Base-by-base conservation (phyloP, 2,888 invertebrate species). In the Xylocampa areola region DNA sequence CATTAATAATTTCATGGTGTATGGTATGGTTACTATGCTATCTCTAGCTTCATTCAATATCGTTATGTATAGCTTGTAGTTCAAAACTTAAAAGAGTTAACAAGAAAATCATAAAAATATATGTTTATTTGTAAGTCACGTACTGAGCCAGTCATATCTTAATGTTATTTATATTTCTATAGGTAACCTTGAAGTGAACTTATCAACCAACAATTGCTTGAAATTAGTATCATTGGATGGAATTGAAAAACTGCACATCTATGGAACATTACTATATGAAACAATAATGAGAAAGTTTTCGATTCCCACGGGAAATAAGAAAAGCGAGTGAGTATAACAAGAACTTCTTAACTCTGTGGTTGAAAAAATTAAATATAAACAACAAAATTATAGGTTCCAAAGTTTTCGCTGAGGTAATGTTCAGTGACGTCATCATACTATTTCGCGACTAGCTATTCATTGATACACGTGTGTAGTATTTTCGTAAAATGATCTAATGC, bases 401-500 rank as follows among this genome's bases (percentile, higher is more conserved):
- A 75, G 72, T 68, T 79, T 79, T 68, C 64, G 77, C 68, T 75
- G 81, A 85, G 78, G 80, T 74, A 73, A 78, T 67, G 63, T 14
- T 27, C 48, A 66, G 68, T 87, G 87, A 86, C 85, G 88, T 87
- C 84, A 89, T 67, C 54, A 45, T 33, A 58, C 16, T 60, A 58
- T 57, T 49, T 49, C 14, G 50, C 49, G 14, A 37, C 27, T 23
- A 45, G 39, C 52, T 32, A 32, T 57, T 61, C 55, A 44, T 61
- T 36, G 36, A 61, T 53, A 50, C 60, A 67, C 57, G 73, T 62
- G 57, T 63, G 47, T 70, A 51, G 64, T 76, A 73, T 73, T 76
- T 62, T 59, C 39, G 68, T 62, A 47, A 51, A 76, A 60, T 76
- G 74, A 74, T 74, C 63, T 68, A 74, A 76, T 60, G 49, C 33